Evolutionary conservation across 2,888 invertebrate species (phyloP).

Genomic region (Clanis bilineata): DNA sequence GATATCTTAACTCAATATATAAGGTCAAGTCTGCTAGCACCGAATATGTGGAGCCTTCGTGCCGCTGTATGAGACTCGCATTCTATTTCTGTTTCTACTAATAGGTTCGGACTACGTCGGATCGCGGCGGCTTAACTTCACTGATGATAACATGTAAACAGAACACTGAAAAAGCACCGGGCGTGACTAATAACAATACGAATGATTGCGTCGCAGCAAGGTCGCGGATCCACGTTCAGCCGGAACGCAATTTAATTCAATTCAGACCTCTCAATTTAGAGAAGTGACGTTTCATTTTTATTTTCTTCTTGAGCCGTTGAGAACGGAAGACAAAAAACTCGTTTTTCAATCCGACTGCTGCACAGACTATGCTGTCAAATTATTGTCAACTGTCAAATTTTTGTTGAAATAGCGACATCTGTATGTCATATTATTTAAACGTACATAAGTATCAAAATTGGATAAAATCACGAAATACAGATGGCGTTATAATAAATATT

Average conservation of each 20-base stretch:
- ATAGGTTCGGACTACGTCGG: constrained; percentile 22
- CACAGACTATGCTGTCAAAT: constrained; percentile 24
- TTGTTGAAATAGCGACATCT: constrained; percentile 28
- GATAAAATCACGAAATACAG: no score
- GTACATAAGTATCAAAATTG: no score
- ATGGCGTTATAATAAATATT: no score
- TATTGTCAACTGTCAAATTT: constrained; percentile 18
- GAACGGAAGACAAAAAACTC: constrained; percentile 50
- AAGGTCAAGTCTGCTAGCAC: constrained; percentile 65
- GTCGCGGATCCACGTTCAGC: constrained; percentile 50
- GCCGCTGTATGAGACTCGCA: constrained; percentile 35
- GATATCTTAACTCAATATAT: constrained; percentile 60
- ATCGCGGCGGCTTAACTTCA: not conserved
- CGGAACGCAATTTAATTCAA: constrained; percentile 50
- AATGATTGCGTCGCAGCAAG: constrained; percentile 52
- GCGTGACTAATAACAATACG: constrained; percentile 56
- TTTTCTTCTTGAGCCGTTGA: constrained; percentile 56
- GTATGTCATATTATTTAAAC: not conserved
- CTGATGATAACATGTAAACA: constrained; percentile 56
- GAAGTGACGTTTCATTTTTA: constrained; percentile 59
- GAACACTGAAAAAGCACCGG: constrained; percentile 54
- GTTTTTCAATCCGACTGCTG: constrained; percentile 35
- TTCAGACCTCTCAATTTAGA: constrained; percentile 47
- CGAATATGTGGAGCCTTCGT: constrained; percentile 45
- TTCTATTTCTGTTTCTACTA: constrained; percentile 44